These are phyloP conservation scores for Typhlomys cinereus DNA, from an alignment of 2,113 vertebrate genomes.

Conservation along the genomic window DNA sequence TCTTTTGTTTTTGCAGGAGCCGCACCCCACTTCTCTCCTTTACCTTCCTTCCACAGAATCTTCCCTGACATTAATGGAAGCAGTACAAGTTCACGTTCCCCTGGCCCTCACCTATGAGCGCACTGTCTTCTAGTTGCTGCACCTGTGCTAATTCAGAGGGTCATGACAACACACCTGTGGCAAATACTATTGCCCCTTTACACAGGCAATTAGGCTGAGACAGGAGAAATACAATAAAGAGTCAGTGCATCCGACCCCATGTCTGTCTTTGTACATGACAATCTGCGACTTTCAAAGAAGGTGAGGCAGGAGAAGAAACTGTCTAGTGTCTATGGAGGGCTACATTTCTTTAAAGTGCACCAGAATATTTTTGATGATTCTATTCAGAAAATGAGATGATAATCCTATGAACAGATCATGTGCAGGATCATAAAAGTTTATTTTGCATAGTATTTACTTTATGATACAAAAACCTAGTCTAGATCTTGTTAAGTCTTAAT, in stretches of 20 bases:
- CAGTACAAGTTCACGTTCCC: not conserved
- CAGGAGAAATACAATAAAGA: not conserved
- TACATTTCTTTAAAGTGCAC: not conserved
- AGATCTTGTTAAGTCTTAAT: not conserved
- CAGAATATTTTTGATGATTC: constrained; percentile 7
- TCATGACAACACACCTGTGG: not conserved
- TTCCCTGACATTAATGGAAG: not conserved
- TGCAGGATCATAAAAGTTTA: constrained; percentile 9
- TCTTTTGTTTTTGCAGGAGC: not conserved
- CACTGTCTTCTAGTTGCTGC: no score
- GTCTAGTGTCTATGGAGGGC: not conserved
- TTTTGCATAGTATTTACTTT: constrained; percentile 22
- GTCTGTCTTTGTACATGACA: not conserved
- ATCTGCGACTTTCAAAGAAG: not conserved
- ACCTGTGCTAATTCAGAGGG: not conserved
- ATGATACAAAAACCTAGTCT: not conserved
- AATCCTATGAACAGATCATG: not conserved
- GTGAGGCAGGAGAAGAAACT: not conserved
- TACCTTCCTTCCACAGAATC: not conserved
- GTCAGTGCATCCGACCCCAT: not conserved
- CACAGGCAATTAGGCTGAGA: not conserved
- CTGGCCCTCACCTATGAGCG: not conserved
- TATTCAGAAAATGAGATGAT: not conserved
- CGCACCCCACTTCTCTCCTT: not conserved
- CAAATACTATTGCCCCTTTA: not conserved